Evolutionary conservation across 2,797 vertebrate genomes (phyloP), one percentile per base, ranked within the genome.

Genomic region (Fundulus diaphanus): DNA sequence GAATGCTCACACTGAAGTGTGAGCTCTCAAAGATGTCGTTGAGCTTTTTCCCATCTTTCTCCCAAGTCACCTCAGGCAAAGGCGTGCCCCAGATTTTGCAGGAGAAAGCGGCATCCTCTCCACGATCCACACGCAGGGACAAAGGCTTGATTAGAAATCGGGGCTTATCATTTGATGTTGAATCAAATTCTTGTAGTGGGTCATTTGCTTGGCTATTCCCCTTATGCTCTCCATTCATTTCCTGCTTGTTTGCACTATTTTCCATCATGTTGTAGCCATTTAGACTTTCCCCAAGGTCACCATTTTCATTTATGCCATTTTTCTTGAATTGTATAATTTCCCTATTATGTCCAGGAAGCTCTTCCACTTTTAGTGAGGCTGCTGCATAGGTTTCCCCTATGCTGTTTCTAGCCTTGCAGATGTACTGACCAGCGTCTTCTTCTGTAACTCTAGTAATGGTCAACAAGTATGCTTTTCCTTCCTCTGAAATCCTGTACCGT

Each of bases 31-130:
- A 99, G 85, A 99, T 96, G 68, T 99, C 96, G 0, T 92, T 93
- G 67, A 99, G 94, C 83, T 95, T 95, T 92, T 93, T 95, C 40
- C 97, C 97, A 0, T 99, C 98, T 86, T 99, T 99, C 89, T 98
- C 96, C 98, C 98, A 99, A 31, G 89, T 84, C 46, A 99, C 94
- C 70, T 93, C 86, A 0, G 94, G 96, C 68, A 88, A 79, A 11
- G 97, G 97, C 7, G 94, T 91, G 3, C 97, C 96, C 40, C 94
- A 95, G 70, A 97, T 94, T 76, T 94, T 96, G 87, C 97, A 99
- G 44, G 95, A 89, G 84, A 99, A 96, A 37, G 93, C 94, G 1
- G 96, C 97, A 0, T 98, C 96, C 76, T 96, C 96, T 2, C 98
- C 98, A 0, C 92, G 88, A 85, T 94, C 94, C 79, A 98, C 96